Conservation (phyloP, 2,888 invertebrate genomes). For the Pomacea canaliculata region DNA sequence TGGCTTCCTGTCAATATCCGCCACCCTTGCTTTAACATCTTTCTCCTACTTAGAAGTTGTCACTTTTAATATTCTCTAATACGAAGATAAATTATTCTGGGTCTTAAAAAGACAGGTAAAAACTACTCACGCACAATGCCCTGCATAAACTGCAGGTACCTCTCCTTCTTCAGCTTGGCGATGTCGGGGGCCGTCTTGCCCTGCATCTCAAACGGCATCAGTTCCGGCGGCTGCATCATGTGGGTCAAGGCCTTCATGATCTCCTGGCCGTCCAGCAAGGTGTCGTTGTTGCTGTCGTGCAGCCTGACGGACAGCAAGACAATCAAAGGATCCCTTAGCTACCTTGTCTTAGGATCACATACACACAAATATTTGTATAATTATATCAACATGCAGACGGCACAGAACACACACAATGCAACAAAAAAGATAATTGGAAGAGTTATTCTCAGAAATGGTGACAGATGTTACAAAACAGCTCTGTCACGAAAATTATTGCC, state of each 20-base stretch:
- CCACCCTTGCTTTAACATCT: no score
- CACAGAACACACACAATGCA: no score
- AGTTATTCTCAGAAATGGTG: no score
- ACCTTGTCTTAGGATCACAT: neutral
- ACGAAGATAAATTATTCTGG: no score
- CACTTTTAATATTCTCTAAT: no score
- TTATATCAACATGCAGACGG: neutral
- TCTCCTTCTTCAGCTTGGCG: constrained; percentile 44
- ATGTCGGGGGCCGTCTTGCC: constrained; percentile 57
- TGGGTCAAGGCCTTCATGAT: constrained; percentile 86
- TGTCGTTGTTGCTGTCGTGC: constrained; percentile 92
- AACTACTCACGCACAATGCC: constrained; percentile 34
- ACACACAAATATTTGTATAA: neutral
- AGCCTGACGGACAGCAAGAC: constrained; percentile 49
- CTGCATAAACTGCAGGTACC: constrained; percentile 52
- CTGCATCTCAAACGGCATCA: constrained; percentile 49
- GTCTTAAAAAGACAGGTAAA: no score
- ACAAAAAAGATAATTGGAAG: neutral
- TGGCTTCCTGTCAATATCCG: no score
- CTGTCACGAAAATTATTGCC: no score
- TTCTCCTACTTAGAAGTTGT: no score
- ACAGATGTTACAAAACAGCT: no score
- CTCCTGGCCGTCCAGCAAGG: constrained; percentile 89
- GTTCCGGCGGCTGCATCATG: constrained; percentile 73
- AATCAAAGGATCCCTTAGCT: neutral